phyloP scores from a whole-genome alignment of 64 coral and sea anemone genomes.

The Montipora sp. region DNA sequence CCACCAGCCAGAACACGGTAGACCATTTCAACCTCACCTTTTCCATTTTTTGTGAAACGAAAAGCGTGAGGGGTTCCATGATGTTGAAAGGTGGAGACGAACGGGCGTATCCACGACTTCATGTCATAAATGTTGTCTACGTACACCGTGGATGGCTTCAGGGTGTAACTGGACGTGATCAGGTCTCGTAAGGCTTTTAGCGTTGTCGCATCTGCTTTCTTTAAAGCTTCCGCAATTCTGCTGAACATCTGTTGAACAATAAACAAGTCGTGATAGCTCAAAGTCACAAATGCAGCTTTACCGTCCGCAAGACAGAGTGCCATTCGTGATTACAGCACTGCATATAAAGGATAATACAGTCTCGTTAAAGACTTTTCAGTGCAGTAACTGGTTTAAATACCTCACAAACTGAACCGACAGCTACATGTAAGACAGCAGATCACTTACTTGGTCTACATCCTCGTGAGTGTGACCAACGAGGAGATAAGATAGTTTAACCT shows the following conservation, averaged over 20 bases:
- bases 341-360: too few relatives aligned
- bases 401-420: too few relatives aligned
- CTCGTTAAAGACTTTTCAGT: too few relatives aligned
- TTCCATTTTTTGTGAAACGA: constrained; percentile 6
- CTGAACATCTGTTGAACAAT: constrained; percentile 53
- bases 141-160: constrained; percentile 3
- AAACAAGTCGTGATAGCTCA: neutral
- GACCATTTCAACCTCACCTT: constrained; percentile 1
- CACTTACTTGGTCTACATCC: constrained; percentile 47
- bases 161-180: constrained; percentile 5
- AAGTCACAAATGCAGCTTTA: neutral
- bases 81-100: constrained; percentile 36
- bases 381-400: too few relatives aligned
- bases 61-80: constrained; percentile 53
- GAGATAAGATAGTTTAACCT: constrained; percentile 27
- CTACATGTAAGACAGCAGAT: too few relatives aligned
- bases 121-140: constrained; percentile 65
- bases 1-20: neutral
- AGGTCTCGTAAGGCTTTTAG: neutral
- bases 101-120: constrained; percentile 55
- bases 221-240: constrained; percentile 45
- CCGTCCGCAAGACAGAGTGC: too few relatives aligned
- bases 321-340: too few relatives aligned
- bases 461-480: constrained; percentile 52
- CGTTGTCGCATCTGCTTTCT: constrained; percentile 40